Evolutionary conservation across 2,888 invertebrate species (phyloP).

Genomic region (Perizoma affinitatum): DNA sequence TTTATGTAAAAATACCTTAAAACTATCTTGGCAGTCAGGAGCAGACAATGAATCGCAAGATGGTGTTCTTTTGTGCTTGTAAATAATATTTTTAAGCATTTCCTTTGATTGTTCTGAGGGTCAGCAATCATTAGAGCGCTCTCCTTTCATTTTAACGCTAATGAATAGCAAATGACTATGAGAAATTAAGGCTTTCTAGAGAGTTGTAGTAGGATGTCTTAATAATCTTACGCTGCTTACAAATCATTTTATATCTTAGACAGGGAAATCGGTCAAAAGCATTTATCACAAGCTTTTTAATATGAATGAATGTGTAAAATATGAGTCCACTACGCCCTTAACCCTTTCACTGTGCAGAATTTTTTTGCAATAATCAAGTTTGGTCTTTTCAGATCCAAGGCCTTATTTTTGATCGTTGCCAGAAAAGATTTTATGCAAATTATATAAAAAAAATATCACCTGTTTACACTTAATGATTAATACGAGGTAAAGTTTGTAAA

Average conservation of each 20-base stretch:
- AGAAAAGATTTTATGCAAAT: too few relatives aligned
- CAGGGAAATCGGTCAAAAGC: too few relatives aligned
- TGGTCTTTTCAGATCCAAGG: too few relatives aligned
- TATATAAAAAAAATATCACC: too few relatives aligned
- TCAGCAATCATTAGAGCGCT: conserved; percentile 40
- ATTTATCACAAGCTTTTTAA: too few relatives aligned
- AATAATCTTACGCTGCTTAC: conserved; percentile 8
- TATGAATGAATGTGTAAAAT: too few relatives aligned
- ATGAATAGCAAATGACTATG: conserved; percentile 37
- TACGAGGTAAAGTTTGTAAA: too few relatives aligned
- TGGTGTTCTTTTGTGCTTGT: conserved; percentile 53
- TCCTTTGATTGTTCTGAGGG: conserved; percentile 43
- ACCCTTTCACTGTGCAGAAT: too few relatives aligned
- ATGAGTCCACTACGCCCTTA: too few relatives aligned
- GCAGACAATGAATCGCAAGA: conserved; percentile 63
- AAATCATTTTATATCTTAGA: neutral
- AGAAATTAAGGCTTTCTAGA: conserved; percentile 19
- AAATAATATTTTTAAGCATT: conserved; percentile 48
- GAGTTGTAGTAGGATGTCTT: conserved; percentile 19
- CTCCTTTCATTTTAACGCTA: conserved; percentile 36
- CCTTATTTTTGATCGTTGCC: too few relatives aligned
- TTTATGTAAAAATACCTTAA: neutral
- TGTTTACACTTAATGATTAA: too few relatives aligned
- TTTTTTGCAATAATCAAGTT: too few relatives aligned
- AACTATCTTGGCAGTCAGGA: conserved; percentile 49